Evolutionary conservation across 2,113 vertebrate genomes (phyloP).

Genomic region (Ascaphus truei): DNA sequence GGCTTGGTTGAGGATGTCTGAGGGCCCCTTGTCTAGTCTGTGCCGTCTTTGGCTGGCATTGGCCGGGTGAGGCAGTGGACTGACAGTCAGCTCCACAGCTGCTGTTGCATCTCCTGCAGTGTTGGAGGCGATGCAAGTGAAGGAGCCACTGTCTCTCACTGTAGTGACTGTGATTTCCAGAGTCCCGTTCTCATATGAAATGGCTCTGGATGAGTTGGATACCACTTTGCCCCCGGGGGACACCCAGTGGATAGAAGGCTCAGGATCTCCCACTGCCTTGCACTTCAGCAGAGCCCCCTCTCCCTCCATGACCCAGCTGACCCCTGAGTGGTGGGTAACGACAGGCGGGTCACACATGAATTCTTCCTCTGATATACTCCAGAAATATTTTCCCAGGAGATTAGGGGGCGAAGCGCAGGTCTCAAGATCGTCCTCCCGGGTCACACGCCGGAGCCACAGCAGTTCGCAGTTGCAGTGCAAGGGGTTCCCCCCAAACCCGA

Average conservation of each 20-base stretch:
- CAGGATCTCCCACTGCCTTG: slow-evolving; percentile 69
- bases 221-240: slow-evolving; percentile 73
- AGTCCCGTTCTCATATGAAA: slow-evolving; percentile 72
- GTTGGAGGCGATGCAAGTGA: slow-evolving; percentile 74
- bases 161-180: slow-evolving; percentile 71
- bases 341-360: slow-evolving; percentile 76
- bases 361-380: slow-evolving; percentile 77
- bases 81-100: slow-evolving; percentile 68
- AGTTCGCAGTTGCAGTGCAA: slow-evolving; percentile 79
- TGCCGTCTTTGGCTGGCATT: slow-evolving; percentile 55
- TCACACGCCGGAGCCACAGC: slow-evolving; percentile 71
- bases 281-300: slow-evolving; percentile 73
- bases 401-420: slow-evolving; percentile 70
- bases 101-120: slow-evolving; percentile 70
- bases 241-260: slow-evolving; percentile 73
- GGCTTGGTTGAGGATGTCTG: slow-evolving; percentile 73
- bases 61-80: slow-evolving; percentile 67
- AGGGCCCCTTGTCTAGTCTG: slow-evolving; percentile 68
- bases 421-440: slow-evolving; percentile 72
- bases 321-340: slow-evolving; percentile 72
- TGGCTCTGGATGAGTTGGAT: slow-evolving; percentile 66
- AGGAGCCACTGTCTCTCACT: slow-evolving; percentile 70
- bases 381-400: slow-evolving; percentile 75
- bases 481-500: slow-evolving; percentile 74
- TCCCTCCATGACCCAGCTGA: slow-evolving; percentile 73